phyloP scores from a whole-genome alignment of 2,797 vertebrate species.

The Poecilia gillii region DNA sequence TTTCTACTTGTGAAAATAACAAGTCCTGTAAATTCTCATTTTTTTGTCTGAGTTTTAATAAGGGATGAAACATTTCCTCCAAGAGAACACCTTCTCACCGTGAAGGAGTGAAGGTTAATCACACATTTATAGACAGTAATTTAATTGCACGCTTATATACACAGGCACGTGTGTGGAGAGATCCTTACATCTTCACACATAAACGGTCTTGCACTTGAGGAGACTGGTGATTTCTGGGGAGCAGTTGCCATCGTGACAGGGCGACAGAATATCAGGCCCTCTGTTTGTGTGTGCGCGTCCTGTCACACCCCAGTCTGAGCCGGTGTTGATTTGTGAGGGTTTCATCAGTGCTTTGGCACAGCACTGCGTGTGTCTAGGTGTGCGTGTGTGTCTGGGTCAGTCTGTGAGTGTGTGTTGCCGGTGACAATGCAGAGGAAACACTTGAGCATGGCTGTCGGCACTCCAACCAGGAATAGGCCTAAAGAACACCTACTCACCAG shows the following conservation, averaged over 20 bases:
- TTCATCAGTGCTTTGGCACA: slow-evolving; percentile 37
- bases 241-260: slow-evolving; percentile 69
- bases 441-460: slow-evolving; percentile 68
- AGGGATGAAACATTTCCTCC: slow-evolving; percentile 14
- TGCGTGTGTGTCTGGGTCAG: background rate
- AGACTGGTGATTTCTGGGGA: slow-evolving; percentile 39
- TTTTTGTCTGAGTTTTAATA: background rate
- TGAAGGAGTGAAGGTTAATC: slow-evolving; percentile 34
- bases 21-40: slow-evolving; percentile 11
- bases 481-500: slow-evolving; percentile 73
- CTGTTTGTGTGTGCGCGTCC: slow-evolving; percentile 25
- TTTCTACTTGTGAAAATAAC: slow-evolving; percentile 4
- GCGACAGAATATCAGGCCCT: slow-evolving; percentile 56
- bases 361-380: background rate
- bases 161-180: slow-evolving; percentile 25
- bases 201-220: slow-evolving; percentile 37
- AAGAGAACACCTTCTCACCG: slow-evolving; percentile 17
- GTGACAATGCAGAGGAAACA: slow-evolving; percentile 65
- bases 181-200: slow-evolving; percentile 36
- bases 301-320: slow-evolving; percentile 50
- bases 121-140: slow-evolving; percentile 24
- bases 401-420: slow-evolving; percentile 5
- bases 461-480: slow-evolving; percentile 72
- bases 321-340: slow-evolving; percentile 61
- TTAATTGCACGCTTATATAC: slow-evolving; percentile 31